Conservation (phyloP, 2,888 invertebrate genomes). For the Drosophila yooni region DNA sequence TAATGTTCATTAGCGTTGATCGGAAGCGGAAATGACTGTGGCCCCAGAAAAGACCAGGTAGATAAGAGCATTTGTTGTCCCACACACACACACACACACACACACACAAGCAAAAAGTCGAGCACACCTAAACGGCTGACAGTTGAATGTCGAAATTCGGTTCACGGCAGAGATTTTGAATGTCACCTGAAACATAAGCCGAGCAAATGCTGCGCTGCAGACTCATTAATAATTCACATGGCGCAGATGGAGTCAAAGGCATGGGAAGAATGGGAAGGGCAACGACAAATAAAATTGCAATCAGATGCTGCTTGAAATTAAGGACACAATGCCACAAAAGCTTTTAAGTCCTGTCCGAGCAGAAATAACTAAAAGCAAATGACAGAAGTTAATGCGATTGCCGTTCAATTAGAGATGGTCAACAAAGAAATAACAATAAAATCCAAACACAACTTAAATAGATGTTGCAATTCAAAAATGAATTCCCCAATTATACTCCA, state of each 20-base stretch:
- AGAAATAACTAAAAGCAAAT: slow-evolving; percentile 40
- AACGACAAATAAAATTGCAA: slow-evolving; percentile 60
- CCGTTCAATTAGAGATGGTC: slow-evolving; percentile 47
- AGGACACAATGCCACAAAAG: slow-evolving; percentile 64
- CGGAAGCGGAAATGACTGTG: slow-evolving; percentile 66
- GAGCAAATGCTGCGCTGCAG: slow-evolving; percentile 22
- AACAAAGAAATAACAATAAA: not conserved
- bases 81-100: not conserved
- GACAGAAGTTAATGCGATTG: slow-evolving; percentile 58
- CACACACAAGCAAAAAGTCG: not conserved
- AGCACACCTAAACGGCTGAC: slow-evolving; percentile 15
- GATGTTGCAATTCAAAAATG: not conserved
- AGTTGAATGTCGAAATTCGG: slow-evolving; percentile 30
- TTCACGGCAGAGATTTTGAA: slow-evolving; percentile 56
- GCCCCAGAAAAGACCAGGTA: slow-evolving; percentile 40
- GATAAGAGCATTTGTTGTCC: slow-evolving; percentile 17
- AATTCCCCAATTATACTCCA: not conserved
- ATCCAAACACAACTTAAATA: not conserved
- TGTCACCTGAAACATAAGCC: slow-evolving; percentile 54
- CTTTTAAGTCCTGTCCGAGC: slow-evolving; percentile 58
- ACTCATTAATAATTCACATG: slow-evolving; percentile 68
- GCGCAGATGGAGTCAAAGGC: slow-evolving; percentile 33
- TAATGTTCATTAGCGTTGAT: slow-evolving; percentile 78
- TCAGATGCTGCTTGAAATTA: slow-evolving; percentile 65
- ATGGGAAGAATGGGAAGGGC: slow-evolving; percentile 10